Conservation (phyloP, 1,140 invertebrate genomes). For the Atta cephalotes region DNA sequence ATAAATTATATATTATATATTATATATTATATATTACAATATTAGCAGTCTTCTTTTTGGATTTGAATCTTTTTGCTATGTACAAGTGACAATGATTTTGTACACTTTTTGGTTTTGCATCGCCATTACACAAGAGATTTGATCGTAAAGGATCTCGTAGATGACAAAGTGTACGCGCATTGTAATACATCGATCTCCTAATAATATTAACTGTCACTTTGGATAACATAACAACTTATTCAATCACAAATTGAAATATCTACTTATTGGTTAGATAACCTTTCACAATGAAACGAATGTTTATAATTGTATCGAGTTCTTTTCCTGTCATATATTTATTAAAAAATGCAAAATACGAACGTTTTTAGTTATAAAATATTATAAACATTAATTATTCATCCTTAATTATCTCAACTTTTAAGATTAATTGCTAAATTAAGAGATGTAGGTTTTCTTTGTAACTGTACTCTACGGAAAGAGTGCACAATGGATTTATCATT, state of each 20-base stretch:
- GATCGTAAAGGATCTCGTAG: not conserved
- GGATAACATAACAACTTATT: slow-evolving; percentile 9
- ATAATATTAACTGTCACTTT: slow-evolving; percentile 36
- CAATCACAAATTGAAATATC: not conserved
- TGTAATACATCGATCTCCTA: not conserved
- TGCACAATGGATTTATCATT: too few species aligned
- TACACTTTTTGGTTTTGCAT: not conserved
- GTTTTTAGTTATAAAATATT: not conserved
- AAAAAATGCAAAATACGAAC: not conserved
- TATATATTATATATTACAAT: slow-evolving; percentile 26
- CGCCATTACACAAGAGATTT: not conserved
- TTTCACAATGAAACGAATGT: not conserved
- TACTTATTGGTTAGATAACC: slow-evolving; percentile 1
- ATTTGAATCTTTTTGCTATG: slow-evolving; percentile 40
- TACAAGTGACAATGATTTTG: not conserved
- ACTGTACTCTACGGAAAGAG: too few species aligned
- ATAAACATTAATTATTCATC: not conserved
- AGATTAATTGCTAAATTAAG: too few species aligned
- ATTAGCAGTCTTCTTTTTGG: not conserved
- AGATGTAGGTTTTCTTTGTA: too few species aligned
- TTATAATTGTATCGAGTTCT: not conserved
- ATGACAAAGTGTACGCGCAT: not conserved
- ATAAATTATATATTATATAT: slow-evolving; percentile 26
- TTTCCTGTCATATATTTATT: not conserved
- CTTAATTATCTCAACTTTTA: not conserved